These are phyloP conservation scores for Aphyosemion australe DNA, from an alignment of 2,113 vertebrate genomes.

Conservation along the genomic window DNA sequence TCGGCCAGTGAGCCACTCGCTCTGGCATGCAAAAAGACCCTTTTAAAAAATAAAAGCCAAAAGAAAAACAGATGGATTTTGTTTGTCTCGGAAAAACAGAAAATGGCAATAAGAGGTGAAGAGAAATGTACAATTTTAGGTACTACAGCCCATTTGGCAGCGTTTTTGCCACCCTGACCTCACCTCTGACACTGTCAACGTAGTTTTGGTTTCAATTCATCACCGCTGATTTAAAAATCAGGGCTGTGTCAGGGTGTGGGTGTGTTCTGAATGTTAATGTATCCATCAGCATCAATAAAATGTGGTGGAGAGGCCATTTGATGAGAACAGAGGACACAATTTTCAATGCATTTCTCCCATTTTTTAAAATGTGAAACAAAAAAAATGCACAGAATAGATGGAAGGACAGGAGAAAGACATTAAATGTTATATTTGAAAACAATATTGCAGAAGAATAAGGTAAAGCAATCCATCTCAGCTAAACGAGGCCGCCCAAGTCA, in stretches of 20 bases:
- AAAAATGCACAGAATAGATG: constrained; percentile 19
- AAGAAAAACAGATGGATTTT: constrained; percentile 65
- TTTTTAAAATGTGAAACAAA: not conserved
- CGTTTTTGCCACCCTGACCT: constrained; percentile 34
- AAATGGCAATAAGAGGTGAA: constrained; percentile 4
- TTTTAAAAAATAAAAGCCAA: constrained; percentile 29
- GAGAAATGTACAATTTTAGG: not conserved
- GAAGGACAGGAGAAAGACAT: not conserved
- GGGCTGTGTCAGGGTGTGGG: constrained; percentile 27
- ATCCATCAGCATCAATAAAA: constrained; percentile 37
- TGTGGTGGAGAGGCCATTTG: constrained; percentile 10
- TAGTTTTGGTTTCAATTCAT: constrained; percentile 47
- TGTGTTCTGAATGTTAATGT: constrained; percentile 51
- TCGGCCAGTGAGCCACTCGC: constrained; percentile 57
- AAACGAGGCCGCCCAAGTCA: constrained; percentile 3
- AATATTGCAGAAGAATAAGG: not conserved
- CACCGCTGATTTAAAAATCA: constrained; percentile 42
- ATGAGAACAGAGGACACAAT: constrained; percentile 30
- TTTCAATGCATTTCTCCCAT: not conserved
- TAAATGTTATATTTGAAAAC: not conserved
- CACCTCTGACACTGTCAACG: constrained; percentile 32
- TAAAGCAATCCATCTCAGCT: not conserved
- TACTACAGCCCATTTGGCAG: constrained; percentile 20
- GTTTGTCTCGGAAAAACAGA: constrained; percentile 45
- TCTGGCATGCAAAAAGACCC: constrained; percentile 54